Percentiles rank a stretch among this genome's conserved stretches.
Conservation (phyloP, 1,140 invertebrate genomes). For the Macrosteles quadrilineatus region DNA sequence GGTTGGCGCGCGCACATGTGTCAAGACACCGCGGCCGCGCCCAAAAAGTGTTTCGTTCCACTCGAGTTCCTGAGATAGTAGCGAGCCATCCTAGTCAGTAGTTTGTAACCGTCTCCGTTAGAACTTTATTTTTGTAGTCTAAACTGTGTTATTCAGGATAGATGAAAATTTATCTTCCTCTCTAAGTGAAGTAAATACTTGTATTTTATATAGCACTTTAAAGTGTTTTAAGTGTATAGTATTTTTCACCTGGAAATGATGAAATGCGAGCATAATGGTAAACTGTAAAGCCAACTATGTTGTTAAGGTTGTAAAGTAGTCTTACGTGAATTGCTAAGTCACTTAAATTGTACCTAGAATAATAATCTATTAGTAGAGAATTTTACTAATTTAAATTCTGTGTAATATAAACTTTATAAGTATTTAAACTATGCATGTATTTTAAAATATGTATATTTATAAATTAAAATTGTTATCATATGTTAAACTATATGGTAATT, state of each 20-base stretch:
- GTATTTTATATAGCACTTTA: background rate
- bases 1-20: background rate
- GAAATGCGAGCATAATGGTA: background rate
- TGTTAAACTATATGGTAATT: background rate
- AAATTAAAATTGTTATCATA: background rate
- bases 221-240: background rate
- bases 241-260: background rate
- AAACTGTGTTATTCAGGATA: background rate
- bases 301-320: too few relatives aligned
- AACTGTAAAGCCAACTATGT: background rate
- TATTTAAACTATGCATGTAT: too few relatives aligned
- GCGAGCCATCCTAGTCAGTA: background rate
- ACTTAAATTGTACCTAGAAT: too few relatives aligned
- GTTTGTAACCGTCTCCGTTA: slow-evolving; percentile 5
- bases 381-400: too few relatives aligned
- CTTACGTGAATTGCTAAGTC: too few relatives aligned
- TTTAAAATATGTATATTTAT: too few relatives aligned
- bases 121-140: slow-evolving; percentile 9
- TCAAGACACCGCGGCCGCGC: background rate
- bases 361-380: too few relatives aligned
- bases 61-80: background rate
- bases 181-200: background rate
- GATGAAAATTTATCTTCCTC: background rate
- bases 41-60: slow-evolving; percentile 13
- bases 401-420: too few relatives aligned